Conservation (phyloP, 2,888 invertebrate species). For the Mycalesis mineus region DNA sequence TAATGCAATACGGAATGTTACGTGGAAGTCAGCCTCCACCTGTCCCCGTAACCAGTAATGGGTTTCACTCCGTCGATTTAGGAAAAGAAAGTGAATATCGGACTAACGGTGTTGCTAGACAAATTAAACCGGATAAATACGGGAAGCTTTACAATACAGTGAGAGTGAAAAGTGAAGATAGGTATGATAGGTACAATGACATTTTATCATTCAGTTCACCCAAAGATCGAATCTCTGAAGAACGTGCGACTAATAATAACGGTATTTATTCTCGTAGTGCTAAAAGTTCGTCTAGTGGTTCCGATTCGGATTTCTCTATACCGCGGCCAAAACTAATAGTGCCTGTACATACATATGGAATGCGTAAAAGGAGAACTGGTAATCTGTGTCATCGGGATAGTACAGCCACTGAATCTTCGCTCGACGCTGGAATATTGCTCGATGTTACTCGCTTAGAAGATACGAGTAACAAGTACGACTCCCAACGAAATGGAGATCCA, state of each 20-base stretch:
- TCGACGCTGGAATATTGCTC: slow-evolving; percentile 65
- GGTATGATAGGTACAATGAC: slow-evolving; percentile 69
- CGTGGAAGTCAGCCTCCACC: slow-evolving; percentile 56
- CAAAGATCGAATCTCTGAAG: slow-evolving; percentile 58
- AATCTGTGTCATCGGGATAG: slow-evolving; percentile 80
- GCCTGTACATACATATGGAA: slow-evolving; percentile 91
- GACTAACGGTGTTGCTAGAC: slow-evolving; percentile 65
- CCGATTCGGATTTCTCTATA: slow-evolving; percentile 86
- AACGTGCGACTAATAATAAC: slow-evolving; percentile 52
- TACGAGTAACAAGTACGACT: slow-evolving; percentile 44
- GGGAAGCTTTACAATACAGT: slow-evolving; percentile 71
- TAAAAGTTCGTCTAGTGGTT: slow-evolving; percentile 74
- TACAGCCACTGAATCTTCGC: slow-evolving; percentile 63
- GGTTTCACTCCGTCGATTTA: slow-evolving; percentile 55
- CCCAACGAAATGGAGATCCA: slow-evolving; percentile 50
- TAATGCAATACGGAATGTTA: slow-evolving; percentile 72
- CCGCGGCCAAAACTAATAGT: slow-evolving; percentile 92
- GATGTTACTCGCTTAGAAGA: slow-evolving; percentile 65
- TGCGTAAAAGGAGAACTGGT: slow-evolving; percentile 87
- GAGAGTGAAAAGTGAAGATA: slow-evolving; percentile 74
- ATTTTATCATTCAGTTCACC: slow-evolving; percentile 55
- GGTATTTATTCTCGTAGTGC: slow-evolving; percentile 61
- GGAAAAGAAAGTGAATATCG: slow-evolving; percentile 71
- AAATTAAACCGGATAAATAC: slow-evolving; percentile 69
- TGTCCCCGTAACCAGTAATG: slow-evolving; percentile 48